Percentiles rank a stretch among this genome's conserved stretches.
Conservation (phyloP, 2,888 invertebrate genomes). For the Bibio marci region DNA sequence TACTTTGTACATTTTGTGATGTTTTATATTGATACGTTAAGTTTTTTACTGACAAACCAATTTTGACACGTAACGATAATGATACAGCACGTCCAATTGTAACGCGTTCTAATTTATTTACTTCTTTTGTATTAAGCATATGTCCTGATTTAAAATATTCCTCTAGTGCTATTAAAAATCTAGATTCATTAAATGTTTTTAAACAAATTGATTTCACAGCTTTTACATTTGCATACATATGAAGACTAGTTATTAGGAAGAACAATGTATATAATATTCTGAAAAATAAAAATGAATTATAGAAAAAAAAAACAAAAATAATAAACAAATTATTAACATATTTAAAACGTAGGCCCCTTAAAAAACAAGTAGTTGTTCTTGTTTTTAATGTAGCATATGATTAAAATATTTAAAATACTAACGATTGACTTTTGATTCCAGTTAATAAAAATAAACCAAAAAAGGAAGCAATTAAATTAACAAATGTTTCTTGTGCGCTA, state of each 20-base stretch:
- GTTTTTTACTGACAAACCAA: constrained; percentile 25
- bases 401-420: constrained; percentile 15
- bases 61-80: constrained; percentile 23
- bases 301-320: too few species aligned
- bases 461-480: constrained; percentile 75
- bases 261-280: constrained; percentile 63
- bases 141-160: constrained; percentile 44
- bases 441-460: constrained; percentile 60
- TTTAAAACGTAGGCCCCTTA: constrained; percentile 4
- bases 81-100: constrained; percentile 36
- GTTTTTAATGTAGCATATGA: too few species aligned
- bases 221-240: constrained; percentile 73
- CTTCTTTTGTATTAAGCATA: constrained; percentile 41
- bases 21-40: constrained; percentile 26
- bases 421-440: constrained; percentile 35
- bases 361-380: constrained; percentile 2
- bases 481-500: constrained; percentile 90
- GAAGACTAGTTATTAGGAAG: constrained; percentile 51
- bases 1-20: constrained; percentile 24
- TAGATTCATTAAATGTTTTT: constrained; percentile 62
- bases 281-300: constrained; percentile 15
- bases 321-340: neutral
- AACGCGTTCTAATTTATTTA: constrained; percentile 58
- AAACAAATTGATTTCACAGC: constrained; percentile 70
- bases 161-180: constrained; percentile 52